These are phyloP conservation scores for Resseliella maxima DNA, from an alignment of 2,888 invertebrate species.

Conservation along the genomic window DNA sequence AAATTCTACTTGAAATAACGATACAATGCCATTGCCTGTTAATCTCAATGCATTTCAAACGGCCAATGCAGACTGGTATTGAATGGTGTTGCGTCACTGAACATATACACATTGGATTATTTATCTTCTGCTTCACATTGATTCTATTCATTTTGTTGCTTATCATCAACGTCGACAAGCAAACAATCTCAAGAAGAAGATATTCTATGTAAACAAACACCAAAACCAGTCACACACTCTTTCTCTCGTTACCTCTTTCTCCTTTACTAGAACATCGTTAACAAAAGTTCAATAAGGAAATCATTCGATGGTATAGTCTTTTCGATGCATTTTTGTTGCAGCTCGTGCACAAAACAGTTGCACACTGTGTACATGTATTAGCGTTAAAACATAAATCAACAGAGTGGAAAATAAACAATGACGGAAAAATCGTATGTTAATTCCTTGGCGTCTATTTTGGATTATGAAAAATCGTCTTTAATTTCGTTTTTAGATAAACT, in stretches of 20 bases:
- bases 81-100: neutral
- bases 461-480: neutral
- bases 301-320: neutral
- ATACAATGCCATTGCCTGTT: neutral
- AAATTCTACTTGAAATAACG: neutral
- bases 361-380: neutral
- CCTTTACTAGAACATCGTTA: neutral
- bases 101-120: neutral
- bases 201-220: constrained; percentile 25
- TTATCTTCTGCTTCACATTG: neutral
- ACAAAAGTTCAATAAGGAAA: constrained; percentile 31
- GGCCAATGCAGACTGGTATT: neutral
- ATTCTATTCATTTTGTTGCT: neutral
- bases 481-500: neutral
- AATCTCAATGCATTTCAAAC: constrained; percentile 13
- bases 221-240: neutral
- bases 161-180: neutral
- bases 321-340: neutral
- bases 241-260: too few species aligned
- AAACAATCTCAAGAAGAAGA: neutral
- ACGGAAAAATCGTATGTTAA: neutral
- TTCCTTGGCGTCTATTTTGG: neutral
- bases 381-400: constrained; percentile 44
- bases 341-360: neutral
- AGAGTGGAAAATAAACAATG: constrained; percentile 27